A percentile compares a stretch with the other conserved stretches of the same genome.
These are phyloP conservation scores for Lingula anatina DNA, from an alignment of 2,888 invertebrate genomes.

Conservation along the genomic window DNA sequence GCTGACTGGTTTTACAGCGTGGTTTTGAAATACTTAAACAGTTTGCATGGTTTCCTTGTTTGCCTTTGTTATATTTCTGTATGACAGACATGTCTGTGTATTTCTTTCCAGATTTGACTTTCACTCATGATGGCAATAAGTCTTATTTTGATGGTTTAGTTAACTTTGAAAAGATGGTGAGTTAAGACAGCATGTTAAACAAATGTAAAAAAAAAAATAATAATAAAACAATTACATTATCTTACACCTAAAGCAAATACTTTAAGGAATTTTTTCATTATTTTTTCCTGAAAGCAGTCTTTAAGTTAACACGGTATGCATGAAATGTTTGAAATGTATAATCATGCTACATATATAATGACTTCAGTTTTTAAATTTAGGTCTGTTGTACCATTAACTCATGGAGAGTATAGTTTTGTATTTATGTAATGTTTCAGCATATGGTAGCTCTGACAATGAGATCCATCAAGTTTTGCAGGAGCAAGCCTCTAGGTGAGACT, in stretches of 20 bases:
- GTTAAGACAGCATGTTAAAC: not conserved
- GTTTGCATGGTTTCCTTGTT: not conserved
- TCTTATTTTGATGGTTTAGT: conserved; percentile 73
- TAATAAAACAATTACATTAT: not conserved
- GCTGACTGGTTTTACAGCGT: not conserved
- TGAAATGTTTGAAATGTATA: too few relatives aligned
- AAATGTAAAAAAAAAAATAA: not conserved
- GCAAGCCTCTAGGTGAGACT: conserved; percentile 57
- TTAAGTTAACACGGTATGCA: too few relatives aligned
- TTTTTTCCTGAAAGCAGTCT: too few relatives aligned
- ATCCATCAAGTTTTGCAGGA: conserved; percentile 70
- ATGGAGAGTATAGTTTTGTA: not conserved
- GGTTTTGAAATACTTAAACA: not conserved
- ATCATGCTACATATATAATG: too few relatives aligned
- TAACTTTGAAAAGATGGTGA: conserved; percentile 80
- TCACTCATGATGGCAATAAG: conserved; percentile 81
- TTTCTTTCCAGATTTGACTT: conserved; percentile 62
- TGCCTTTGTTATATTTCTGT: not conserved
- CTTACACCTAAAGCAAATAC: not conserved
- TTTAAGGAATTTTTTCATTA: not conserved
- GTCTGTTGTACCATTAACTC: too few relatives aligned
- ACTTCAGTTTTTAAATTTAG: too few relatives aligned
- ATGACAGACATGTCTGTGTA: conserved; percentile 1
- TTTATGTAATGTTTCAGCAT: conserved; percentile 55
- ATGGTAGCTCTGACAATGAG: conserved; percentile 79